Base-by-base conservation (phyloP, 2,888 invertebrate species). In the Notodonta dromedarius region DNA sequence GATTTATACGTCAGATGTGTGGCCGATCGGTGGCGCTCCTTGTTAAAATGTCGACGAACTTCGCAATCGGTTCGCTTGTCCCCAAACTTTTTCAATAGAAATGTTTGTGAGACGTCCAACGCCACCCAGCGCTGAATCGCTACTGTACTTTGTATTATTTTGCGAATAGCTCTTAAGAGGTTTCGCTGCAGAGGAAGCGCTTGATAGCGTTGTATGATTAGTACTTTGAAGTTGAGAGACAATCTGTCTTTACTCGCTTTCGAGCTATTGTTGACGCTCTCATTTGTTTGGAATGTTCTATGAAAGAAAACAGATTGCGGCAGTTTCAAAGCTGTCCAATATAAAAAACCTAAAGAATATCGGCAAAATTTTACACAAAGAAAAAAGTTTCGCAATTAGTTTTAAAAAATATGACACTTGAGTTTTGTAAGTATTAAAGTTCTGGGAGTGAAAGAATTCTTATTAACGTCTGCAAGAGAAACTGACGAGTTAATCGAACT, bases 31-130 rank as follows among this genome's bases (percentile, higher is more conserved):
- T 77, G 76, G 69, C 69, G 72, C 66, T 76, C 60, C 76, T 73
- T 80, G 78, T 83, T 84, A 76, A 82, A 80, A 83, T 84, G 90
- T 88, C 89, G 81, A 83, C 78, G 90, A 90, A 88, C 90, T 78
- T 74, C 65, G 60, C 63, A 69, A 80, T 78, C 70, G 65, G 62
- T 63, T 42, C 50, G 57, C 59, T 67, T 53, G 74, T 73, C 76
- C 74, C 62, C 65, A 74, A 87, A 87, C 79, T 86, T 88, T 86
- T 86, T 84, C 87, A 84, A 87, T 86, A 80, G 80, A 78, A 75
- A 70, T 85, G 84, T 87, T 88, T 86, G 80, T 83, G 78, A 80
- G 78, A 79, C 73, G 70, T 60, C 66, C 53, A 61, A 69, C 57
- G 56, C 66, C 57, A 39, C 50, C 59, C 63, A 67, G 69, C 60